Percentiles rank a stretch among this genome's conserved stretches.
These are phyloP conservation scores for Accipiter virgatus DNA, from an alignment of 2,113 vertebrate species.

Conservation along the genomic window DNA sequence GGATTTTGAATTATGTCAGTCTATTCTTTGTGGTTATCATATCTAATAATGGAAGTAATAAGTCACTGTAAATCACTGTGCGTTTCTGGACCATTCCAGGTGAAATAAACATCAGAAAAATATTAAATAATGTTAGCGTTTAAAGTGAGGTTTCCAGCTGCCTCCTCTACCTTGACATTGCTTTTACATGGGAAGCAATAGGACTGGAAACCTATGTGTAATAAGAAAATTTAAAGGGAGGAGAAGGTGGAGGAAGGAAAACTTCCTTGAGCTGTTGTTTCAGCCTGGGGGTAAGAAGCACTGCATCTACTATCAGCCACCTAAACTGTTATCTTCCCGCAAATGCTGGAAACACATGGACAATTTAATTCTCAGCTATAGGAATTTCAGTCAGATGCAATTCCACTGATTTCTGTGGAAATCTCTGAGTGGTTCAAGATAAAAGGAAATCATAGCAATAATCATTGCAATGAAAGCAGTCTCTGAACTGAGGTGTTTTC, in stretches of 20 bases:
- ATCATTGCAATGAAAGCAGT: not conserved
- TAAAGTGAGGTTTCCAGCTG: not conserved
- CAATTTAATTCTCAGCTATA: not conserved
- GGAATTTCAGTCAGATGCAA: not conserved
- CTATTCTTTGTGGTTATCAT: not conserved
- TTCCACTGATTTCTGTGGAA: not conserved
- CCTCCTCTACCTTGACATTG: not conserved
- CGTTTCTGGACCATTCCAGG: not conserved
- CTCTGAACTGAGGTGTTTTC: not conserved
- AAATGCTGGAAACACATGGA: not conserved
- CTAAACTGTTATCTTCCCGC: not conserved
- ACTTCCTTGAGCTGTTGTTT: not conserved
- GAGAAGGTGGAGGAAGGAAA: not conserved
- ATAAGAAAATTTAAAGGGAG: not conserved
- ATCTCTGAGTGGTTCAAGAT: not conserved
- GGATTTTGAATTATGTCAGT: slow-evolving; percentile 49
- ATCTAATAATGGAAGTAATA: slow-evolving; percentile 9
- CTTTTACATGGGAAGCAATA: not conserved
- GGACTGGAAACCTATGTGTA: not conserved
- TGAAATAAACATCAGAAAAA: not conserved
- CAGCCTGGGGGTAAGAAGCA: not conserved
- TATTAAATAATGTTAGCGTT: not conserved
- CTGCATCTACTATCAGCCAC: not conserved
- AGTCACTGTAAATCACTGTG: not conserved
- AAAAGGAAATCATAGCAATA: not conserved